Base-by-base conservation (phyloP, 2,888 invertebrate genomes). In the Drosophila pseudotakahashii region DNA sequence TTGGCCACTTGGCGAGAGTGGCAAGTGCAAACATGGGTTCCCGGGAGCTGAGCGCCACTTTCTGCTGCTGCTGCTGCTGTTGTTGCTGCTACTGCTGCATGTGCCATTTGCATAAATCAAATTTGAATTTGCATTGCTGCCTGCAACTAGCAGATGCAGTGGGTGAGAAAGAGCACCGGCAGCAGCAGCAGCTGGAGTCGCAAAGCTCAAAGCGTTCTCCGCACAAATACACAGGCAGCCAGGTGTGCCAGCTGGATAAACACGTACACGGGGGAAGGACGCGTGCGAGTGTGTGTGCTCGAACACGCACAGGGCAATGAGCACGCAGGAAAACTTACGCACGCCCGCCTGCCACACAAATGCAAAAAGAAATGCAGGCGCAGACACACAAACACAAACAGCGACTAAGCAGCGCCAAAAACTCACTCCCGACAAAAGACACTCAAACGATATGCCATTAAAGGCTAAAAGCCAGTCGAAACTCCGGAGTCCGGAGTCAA, bases 91-190 rank as follows among this genome's bases (percentile, higher is more conserved):
- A 3, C 14, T 41, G 53, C 59, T 7, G 72, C 76, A 69, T 72
- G 78, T 81, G 73, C 73, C 78, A 81, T 83, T 83, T 87, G 81
- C 84, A 84, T 84, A 84, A 86, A 84, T 84, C 84, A 84, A 86
- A 84, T 87, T 84, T 78, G 84, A 81, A 84, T 83, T 87, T 84
- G 84, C 87, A 81, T 77, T 81, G 81, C 75, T 75, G 78, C 52
- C 67, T 78, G 72, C 47, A 58, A 73, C 53, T 58, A 74, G 75
- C 52, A 70, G 63, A 9, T 48, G 61, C 39, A 34, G 55, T 34
- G 51, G 45, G 39, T 42, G 45, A 30, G 16, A 36, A 45, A 23
- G 41, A 55, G 59, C 19, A 19, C 2, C 19, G 2, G 19, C 64
- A 60, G 57, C 66, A 58, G 53, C 64, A 59, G 52, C 64, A 58